Base-by-base conservation (phyloP, 2,797 vertebrate species). In the Momotus momota region DNA sequence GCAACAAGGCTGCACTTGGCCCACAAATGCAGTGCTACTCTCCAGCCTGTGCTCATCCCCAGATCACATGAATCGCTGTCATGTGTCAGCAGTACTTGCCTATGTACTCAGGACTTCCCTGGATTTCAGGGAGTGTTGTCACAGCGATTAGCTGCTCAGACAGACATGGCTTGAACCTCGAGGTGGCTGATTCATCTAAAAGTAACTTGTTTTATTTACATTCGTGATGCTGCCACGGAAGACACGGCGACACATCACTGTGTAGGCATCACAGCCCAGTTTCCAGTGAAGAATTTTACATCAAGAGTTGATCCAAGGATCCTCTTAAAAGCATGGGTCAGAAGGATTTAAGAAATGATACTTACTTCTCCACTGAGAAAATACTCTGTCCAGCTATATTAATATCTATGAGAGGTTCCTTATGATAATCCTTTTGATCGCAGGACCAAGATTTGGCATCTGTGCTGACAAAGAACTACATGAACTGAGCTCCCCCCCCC, bases 61-160 rank as follows among this genome's bases (percentile, higher is more conserved):
- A 21, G 17, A 7, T 14, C 0, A 2, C 0, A 0, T 45, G 48
- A 62, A 43, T 4, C 70, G 60, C 13, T 48, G 29, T 49, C 54
- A 21, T 22, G n/a, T 72, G 33, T 35, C 51, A 35, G 41, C 25
- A 66, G n/a, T 14, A 35, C 40, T 52, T 7, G 0, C 21, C 29
- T 21, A 2, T 15, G 7, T 55, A 14, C 40, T 77, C 5, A 21
- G 40, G 19, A n/a, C 48, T 86, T 88, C 41, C 33, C 46, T 82
- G 75, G 40, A 16, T 74, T 88, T 75, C 2, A 3, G 27, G 35
- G 45, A 38, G 41, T 61, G 20, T 2, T 67, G n/a, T 52, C 3
- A 2, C 58, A 82, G 45, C 29, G 46, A 12, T 46, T 33, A 81
- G 27, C 46, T 78, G 65, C 33, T 54, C 43, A 58, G 58, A 22